A percentile compares a stretch with the other conserved stretches of the same genome.
Conservation (phyloP, 1,140 invertebrate species). For the Leptinotarsa texana region DNA sequence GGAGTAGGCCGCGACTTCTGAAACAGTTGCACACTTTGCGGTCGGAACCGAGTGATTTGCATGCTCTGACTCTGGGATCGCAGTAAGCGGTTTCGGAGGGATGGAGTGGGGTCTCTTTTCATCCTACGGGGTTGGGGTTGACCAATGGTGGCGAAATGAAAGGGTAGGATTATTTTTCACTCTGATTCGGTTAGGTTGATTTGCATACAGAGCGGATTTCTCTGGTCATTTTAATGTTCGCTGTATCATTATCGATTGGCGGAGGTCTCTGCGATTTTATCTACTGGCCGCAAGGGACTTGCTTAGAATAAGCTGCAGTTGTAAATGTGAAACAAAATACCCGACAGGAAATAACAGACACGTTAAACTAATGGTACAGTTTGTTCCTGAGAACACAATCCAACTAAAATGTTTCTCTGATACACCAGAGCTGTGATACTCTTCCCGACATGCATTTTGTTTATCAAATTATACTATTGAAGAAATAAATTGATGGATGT, state of each 20-base stretch:
- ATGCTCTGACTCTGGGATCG: slow-evolving; percentile 20
- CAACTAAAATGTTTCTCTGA: no score
- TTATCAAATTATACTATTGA: no score
- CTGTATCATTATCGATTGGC: neutral
- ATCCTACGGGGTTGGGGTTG: neutral
- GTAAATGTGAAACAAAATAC: no score
- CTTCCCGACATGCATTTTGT: no score
- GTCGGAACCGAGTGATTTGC: slow-evolving; percentile 24
- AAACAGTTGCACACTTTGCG: slow-evolving; percentile 33
- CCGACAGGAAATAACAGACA: no score
- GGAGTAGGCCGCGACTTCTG: slow-evolving; percentile 13
- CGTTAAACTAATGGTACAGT: no score
- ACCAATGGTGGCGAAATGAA: neutral
- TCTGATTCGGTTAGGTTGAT: slow-evolving; percentile 7
- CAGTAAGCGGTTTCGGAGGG: slow-evolving; percentile 7
- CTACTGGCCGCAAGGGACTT: no score
- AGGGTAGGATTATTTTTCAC: slow-evolving; percentile 1
- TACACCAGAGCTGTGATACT: no score
- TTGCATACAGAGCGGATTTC: slow-evolving; percentile 7
- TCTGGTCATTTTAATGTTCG: slow-evolving; percentile 6
- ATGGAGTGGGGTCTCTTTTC: neutral
- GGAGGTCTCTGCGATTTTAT: neutral
- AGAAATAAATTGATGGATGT: no score
- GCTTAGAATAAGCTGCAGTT: no score
- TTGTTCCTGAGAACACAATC: no score